Percentiles rank a stretch among this genome's conserved stretches.
These are phyloP conservation scores for Magallana gigas DNA, from an alignment of 1,140 invertebrate species.

Conservation along the genomic window DNA sequence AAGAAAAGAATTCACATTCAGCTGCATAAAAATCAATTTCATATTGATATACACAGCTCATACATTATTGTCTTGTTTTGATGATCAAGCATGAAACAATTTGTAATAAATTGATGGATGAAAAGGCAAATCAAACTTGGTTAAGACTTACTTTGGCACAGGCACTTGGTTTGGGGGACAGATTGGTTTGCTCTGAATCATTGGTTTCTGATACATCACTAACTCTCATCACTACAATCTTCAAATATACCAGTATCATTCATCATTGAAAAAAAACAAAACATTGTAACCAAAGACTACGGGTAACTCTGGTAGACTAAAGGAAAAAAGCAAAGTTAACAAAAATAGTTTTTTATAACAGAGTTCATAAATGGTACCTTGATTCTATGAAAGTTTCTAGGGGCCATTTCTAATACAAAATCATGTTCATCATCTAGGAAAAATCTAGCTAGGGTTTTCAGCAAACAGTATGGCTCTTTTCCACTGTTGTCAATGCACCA, in stretches of 20 bases:
- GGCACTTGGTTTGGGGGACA: constrained; percentile 60
- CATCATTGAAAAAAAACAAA: background rate
- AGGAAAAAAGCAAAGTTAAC: background rate
- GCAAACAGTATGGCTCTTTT: constrained; percentile 69
- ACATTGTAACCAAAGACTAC: background rate
- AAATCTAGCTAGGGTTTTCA: constrained; percentile 68
- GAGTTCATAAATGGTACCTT: constrained; percentile 67
- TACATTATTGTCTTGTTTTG: too few relatives aligned
- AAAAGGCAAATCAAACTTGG: too few relatives aligned
- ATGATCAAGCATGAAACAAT: too few relatives aligned
- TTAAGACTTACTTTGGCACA: constrained; percentile 69
- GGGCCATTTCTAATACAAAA: constrained; percentile 74
- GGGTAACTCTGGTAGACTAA: too few relatives aligned
- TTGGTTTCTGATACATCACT: constrained; percentile 54
- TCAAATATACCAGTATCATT: background rate
- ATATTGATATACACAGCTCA: too few relatives aligned
- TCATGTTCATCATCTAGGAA: constrained; percentile 77
- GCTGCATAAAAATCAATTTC: background rate
- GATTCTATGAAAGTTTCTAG: constrained; percentile 67
- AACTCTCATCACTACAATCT: constrained; percentile 68
- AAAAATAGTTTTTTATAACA: background rate
- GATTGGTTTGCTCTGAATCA: constrained; percentile 52
- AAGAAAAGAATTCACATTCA: constrained; percentile 6
- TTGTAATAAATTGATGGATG: too few relatives aligned
- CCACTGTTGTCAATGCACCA: constrained; percentile 75